phyloP scores from a whole-genome alignment of 2,888 invertebrate species.

The Pantelozetes paolii region DNA sequence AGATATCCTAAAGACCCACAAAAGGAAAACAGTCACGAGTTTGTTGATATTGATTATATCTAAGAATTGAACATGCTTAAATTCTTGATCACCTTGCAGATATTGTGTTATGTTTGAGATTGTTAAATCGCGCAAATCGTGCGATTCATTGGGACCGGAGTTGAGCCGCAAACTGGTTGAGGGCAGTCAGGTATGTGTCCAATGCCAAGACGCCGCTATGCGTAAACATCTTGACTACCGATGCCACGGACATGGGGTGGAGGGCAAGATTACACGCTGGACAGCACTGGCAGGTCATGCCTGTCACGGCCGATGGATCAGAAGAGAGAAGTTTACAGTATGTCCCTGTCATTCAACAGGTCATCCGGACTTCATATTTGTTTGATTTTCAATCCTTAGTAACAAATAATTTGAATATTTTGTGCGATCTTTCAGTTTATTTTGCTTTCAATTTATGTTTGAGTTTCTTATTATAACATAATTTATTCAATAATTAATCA shows the following conservation, averaged over 20 bases:
- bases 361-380: constrained; percentile 53
- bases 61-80: too few species aligned
- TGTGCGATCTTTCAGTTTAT: too few species aligned
- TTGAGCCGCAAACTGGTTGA: constrained; percentile 66
- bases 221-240: constrained; percentile 69
- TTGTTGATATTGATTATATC: too few species aligned
- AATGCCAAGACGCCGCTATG: constrained; percentile 76
- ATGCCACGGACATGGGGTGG: constrained; percentile 79
- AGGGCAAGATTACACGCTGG: constrained; percentile 71
- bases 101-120: constrained; percentile 82
- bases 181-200: constrained; percentile 74
- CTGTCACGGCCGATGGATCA: constrained; percentile 82
- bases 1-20: constrained; percentile 71
- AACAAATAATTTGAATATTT: too few species aligned
- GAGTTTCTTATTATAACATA: too few species aligned
- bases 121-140: constrained; percentile 73
- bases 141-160: constrained; percentile 61
- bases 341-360: constrained; percentile 52
- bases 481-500: too few species aligned
- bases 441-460: too few species aligned
- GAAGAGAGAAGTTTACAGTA: constrained; percentile 53
- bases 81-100: constrained; percentile 57
- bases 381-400: too few species aligned
- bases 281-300: constrained; percentile 77
- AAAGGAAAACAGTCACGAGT: constrained; percentile 67